phyloP scores from a whole-genome alignment of 92 coral and sea anemone genomes.

The Ricordea florida region DNA sequence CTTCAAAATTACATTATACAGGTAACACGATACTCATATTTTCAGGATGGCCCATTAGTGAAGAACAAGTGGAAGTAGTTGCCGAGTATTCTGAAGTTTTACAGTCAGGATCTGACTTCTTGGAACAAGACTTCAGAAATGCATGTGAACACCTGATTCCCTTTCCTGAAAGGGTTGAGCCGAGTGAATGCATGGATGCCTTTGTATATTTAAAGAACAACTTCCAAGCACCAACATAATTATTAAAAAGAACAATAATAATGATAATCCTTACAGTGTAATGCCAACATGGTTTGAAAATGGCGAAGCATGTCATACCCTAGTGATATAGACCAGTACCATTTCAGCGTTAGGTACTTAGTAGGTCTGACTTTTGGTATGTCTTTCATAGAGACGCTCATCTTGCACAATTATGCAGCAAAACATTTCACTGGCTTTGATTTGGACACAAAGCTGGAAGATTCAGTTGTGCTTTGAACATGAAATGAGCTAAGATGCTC shows the following conservation, averaged over 20 bases:
- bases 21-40: not conserved
- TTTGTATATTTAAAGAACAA: slow-evolving; percentile 27
- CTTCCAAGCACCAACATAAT: slow-evolving; percentile 1
- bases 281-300: not conserved
- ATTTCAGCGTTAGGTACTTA: too few relatives aligned
- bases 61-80: slow-evolving; percentile 21
- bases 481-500: too few relatives aligned
- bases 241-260: too few relatives aligned
- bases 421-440: too few relatives aligned
- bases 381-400: too few relatives aligned
- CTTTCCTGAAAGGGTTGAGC: slow-evolving; percentile 40
- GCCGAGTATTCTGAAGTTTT: slow-evolving; percentile 41
- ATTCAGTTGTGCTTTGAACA: too few relatives aligned
- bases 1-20: not conserved
- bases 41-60: slow-evolving; percentile 29
- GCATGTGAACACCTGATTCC: slow-evolving; percentile 36
- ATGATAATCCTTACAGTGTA: not conserved
- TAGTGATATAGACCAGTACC: too few relatives aligned
- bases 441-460: too few relatives aligned
- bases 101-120: slow-evolving; percentile 21
- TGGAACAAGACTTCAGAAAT: slow-evolving; percentile 17
- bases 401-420: too few relatives aligned
- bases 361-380: too few relatives aligned
- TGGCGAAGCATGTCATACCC: too few relatives aligned
- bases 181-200: slow-evolving; percentile 27